These are phyloP conservation scores for Chloropsis cyanopogon DNA, from an alignment of 2,113 vertebrate species.

Conservation along the genomic window DNA sequence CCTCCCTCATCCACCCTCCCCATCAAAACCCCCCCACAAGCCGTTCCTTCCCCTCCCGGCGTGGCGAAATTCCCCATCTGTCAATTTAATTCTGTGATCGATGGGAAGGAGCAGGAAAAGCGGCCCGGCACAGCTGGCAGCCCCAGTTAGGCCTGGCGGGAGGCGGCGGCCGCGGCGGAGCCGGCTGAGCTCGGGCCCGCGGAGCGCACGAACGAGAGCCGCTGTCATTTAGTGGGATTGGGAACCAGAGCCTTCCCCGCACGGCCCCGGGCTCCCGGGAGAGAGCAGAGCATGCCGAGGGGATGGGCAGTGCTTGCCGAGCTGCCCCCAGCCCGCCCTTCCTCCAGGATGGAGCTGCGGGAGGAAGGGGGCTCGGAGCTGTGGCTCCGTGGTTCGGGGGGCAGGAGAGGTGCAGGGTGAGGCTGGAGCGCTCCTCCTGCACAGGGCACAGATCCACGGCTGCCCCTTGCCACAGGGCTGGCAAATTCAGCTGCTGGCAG, in stretches of 20 bases:
- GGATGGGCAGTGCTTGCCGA: background rate
- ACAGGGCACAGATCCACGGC: accelerated
- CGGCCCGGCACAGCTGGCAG: slow-evolving; percentile 72
- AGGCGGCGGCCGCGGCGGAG: slow-evolving; percentile 38
- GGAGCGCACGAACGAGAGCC: background rate
- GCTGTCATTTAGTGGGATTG: slow-evolving; percentile 22
- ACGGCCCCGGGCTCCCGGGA: slow-evolving; percentile 51
- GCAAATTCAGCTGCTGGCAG: background rate
- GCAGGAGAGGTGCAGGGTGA: background rate
- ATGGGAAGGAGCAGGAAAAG: slow-evolving; percentile 69
- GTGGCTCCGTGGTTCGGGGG: accelerated
- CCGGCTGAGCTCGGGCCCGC: background rate
- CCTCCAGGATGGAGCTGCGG: background rate
- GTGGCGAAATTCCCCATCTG: slow-evolving; percentile 54
- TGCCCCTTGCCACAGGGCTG: background rate
- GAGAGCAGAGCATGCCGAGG: background rate
- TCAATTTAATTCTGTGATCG: slow-evolving; percentile 76
- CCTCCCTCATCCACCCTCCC: background rate
- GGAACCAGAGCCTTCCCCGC: slow-evolving; percentile 64
- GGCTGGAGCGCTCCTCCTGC: accelerated
- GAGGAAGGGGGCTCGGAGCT: background rate
- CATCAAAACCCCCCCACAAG: background rate
- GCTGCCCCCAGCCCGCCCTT: background rate
- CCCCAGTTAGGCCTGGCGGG: slow-evolving; percentile 73
- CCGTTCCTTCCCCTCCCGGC: slow-evolving; percentile 5